Evolutionary conservation across 2,888 invertebrate species (phyloP).

Genomic region (Pachycephus smyrnensis): DNA sequence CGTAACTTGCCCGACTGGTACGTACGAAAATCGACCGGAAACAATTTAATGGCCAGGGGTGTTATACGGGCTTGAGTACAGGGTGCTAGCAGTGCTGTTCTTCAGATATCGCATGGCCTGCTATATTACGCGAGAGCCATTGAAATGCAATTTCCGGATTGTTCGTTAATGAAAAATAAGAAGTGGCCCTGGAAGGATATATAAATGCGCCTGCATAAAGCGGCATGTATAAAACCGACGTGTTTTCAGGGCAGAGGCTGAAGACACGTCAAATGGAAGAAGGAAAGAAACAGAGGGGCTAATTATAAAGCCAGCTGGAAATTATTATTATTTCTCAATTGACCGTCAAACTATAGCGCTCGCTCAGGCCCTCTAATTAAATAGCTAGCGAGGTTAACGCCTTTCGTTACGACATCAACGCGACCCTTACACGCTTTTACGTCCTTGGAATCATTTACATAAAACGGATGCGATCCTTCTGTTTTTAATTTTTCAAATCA

Average conservation of each 20-base stretch:
- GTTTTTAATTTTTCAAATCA: not conserved
- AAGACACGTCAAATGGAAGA: constrained; percentile 6
- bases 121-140: not conserved
- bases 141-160: constrained; percentile 12
- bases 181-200: not conserved
- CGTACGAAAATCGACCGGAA: constrained; percentile 1
- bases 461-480: not conserved
- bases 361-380: constrained; percentile 49
- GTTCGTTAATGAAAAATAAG: not conserved
- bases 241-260: not conserved
- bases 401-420: constrained; percentile 39
- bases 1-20: not conserved
- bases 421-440: not conserved
- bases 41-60: not conserved
- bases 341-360: constrained; percentile 43
- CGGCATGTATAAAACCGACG: not conserved
- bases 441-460: not conserved
- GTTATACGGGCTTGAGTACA: not conserved
- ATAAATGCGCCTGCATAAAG: not conserved
- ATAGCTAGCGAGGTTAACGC: constrained; percentile 52
- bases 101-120: not conserved
- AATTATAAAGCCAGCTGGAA: constrained; percentile 40
- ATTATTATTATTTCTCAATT: constrained; percentile 57
- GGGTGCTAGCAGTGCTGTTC: not conserved
- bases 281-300: constrained; percentile 20